phyloP scores from a whole-genome alignment of 1,140 invertebrate genomes.

The Tetragnatha versicolor region DNA sequence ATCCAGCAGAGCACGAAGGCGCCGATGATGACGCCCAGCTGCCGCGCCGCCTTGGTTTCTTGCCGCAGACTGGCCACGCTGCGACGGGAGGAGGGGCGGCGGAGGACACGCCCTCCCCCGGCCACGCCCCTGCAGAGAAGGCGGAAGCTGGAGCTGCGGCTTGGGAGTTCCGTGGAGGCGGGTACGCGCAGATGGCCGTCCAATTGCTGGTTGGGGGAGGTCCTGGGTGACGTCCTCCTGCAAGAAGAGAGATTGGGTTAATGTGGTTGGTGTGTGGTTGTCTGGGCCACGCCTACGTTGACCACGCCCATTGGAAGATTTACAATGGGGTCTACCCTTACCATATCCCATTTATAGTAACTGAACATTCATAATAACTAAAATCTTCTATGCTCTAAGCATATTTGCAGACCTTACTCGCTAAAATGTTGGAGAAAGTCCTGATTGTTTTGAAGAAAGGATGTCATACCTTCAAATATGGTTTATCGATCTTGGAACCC shows the following conservation, averaged over 20 bases:
- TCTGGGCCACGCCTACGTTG: no score
- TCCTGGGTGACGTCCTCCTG: neutral
- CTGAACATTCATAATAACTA: no score
- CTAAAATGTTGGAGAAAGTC: no score
- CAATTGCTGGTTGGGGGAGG: neutral
- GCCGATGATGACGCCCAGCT: slow-evolving; percentile 73
- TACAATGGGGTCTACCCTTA: no score
- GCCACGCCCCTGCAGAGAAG: slow-evolving; percentile 3
- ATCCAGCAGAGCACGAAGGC: slow-evolving; percentile 73
- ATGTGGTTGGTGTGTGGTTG: no score
- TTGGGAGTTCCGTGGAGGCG: neutral
- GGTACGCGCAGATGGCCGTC: slow-evolving; percentile 30
- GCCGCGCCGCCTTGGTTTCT: slow-evolving; percentile 72
- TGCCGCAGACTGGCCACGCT: slow-evolving; percentile 63
- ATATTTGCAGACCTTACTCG: no score
- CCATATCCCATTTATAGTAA: no score
- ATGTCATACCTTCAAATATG: no score
- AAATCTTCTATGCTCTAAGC: no score
- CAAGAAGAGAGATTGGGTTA: neutral
- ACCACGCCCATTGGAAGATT: no score
- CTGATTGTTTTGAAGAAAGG: no score
- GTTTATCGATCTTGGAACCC: no score
- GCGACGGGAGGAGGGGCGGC: slow-evolving; percentile 9
- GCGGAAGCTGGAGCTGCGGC: slow-evolving; percentile 31
- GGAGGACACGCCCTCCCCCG: neutral